phyloP scores from a whole-genome alignment of 2,888 invertebrate species.

The Matsumyia berberina region DNA sequence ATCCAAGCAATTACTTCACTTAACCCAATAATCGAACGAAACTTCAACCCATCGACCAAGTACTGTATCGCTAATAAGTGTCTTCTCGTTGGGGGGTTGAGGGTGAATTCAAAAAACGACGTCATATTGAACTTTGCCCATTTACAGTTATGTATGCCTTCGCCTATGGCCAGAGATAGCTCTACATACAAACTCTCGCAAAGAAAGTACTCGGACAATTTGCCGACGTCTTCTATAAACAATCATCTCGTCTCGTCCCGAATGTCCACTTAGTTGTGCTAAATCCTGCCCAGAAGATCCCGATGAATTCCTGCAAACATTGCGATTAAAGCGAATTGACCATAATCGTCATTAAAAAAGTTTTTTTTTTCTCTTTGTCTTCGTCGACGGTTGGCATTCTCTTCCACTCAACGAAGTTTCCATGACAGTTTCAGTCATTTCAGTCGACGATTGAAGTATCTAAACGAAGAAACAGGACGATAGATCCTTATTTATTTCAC shows the following conservation, averaged over 20 bases:
- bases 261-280: conserved; percentile 56
- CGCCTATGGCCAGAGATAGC: conserved; percentile 7
- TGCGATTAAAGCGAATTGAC: conserved; percentile 70
- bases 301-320: conserved; percentile 58
- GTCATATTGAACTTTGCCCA: conserved; percentile 54
- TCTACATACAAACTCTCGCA: background rate
- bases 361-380: conserved; percentile 13
- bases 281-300: conserved; percentile 6
- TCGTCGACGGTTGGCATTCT: background rate
- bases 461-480: conserved; percentile 15
- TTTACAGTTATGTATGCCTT: conserved; percentile 28
- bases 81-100: background rate
- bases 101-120: conserved; percentile 40
- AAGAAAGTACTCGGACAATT: conserved; percentile 59
- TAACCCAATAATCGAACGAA: conserved; percentile 57
- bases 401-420: conserved; percentile 32
- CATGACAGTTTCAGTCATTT: conserved; percentile 13
- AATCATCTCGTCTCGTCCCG: conserved; percentile 45
- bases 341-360: conserved; percentile 73
- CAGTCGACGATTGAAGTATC: conserved; percentile 9
- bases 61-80: conserved; percentile 38
- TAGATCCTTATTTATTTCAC: conserved; percentile 70
- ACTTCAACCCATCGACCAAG: conserved; percentile 39
- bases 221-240: conserved; percentile 59
- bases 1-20: conserved; percentile 36